Evolutionary conservation across 1,140 invertebrate genomes (phyloP).

Genomic region (Drepana arcuata): DNA sequence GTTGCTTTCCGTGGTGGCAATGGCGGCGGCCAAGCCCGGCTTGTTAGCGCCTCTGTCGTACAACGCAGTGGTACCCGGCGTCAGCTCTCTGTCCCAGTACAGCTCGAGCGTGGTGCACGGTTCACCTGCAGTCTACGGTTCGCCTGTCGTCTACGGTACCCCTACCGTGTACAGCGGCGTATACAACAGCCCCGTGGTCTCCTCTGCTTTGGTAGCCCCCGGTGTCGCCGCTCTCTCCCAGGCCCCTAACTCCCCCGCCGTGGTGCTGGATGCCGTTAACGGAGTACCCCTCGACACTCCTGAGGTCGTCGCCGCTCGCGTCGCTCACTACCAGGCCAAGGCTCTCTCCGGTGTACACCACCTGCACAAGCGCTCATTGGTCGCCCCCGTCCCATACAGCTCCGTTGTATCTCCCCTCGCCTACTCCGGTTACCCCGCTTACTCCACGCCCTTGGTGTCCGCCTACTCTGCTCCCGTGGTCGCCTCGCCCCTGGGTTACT

Average conservation of each 20-base stretch:
- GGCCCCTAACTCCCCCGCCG: not conserved
- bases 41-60: slow-evolving; percentile 11
- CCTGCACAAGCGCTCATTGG: slow-evolving; percentile 51
- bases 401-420: slow-evolving; percentile 21
- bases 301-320: slow-evolving; percentile 60
- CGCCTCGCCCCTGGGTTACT: not conserved
- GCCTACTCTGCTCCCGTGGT: not conserved
- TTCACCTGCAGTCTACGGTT: not conserved
- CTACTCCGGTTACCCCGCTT: too few species aligned
- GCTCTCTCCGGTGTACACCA: slow-evolving; percentile 49
- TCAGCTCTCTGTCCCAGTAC: not conserved
- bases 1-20: slow-evolving; percentile 73
- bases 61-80: not conserved
- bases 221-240: not conserved
- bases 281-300: slow-evolving; percentile 30
- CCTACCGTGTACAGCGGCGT: too few species aligned
- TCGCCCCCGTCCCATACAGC: slow-evolving; percentile 47
- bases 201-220: too few species aligned
- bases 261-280: not conserved
- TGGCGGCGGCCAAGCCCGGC: slow-evolving; percentile 51
- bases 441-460: not conserved
- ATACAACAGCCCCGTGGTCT: too few species aligned
- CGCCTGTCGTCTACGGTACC: not conserved
- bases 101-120: not conserved
- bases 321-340: slow-evolving; percentile 40